Percentiles rank a stretch among this genome's conserved stretches.
phyloP scores from a whole-genome alignment of 2,888 invertebrate genomes.

The Dusona sp. region DNA sequence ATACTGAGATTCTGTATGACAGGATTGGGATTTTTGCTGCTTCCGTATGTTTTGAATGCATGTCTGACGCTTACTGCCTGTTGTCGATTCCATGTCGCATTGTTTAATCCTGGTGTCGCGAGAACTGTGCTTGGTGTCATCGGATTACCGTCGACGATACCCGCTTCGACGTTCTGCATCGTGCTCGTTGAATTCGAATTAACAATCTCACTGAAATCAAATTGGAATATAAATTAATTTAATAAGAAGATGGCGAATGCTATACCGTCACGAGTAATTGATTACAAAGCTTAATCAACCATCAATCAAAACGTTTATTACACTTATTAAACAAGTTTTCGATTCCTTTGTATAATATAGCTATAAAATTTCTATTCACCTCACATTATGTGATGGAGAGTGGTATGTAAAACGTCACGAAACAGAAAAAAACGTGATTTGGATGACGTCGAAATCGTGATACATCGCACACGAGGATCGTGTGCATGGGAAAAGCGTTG shows the following conservation, averaged over 20 bases:
- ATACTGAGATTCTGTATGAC: slow-evolving; percentile 95
- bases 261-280: no score
- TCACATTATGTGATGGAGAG: no score
- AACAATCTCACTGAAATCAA: slow-evolving; percentile 82
- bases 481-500: no score
- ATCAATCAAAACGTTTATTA: no score
- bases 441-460: no score
- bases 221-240: not conserved
- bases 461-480: no score
- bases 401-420: no score
- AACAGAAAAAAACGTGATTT: no score
- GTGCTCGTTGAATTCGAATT: slow-evolving; percentile 74
- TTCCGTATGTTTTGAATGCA: slow-evolving; percentile 96
- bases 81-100: slow-evolving; percentile 87
- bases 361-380: no score
- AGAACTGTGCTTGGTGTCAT: slow-evolving; percentile 78
- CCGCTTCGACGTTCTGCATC: slow-evolving; percentile 78
- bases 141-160: slow-evolving; percentile 73
- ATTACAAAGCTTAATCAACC: no score
- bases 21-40: slow-evolving; percentile 93
- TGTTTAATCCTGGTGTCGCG: slow-evolving; percentile 82
- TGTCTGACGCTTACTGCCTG: slow-evolving; percentile 95
- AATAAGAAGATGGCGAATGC: not conserved
- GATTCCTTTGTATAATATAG: no score
- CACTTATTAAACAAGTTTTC: no score